A percentile compares a stretch with the other conserved stretches of the same genome.
These are phyloP conservation scores for Plutella xylostella DNA, from an alignment of 2,888 invertebrate species.

Conservation along the genomic window DNA sequence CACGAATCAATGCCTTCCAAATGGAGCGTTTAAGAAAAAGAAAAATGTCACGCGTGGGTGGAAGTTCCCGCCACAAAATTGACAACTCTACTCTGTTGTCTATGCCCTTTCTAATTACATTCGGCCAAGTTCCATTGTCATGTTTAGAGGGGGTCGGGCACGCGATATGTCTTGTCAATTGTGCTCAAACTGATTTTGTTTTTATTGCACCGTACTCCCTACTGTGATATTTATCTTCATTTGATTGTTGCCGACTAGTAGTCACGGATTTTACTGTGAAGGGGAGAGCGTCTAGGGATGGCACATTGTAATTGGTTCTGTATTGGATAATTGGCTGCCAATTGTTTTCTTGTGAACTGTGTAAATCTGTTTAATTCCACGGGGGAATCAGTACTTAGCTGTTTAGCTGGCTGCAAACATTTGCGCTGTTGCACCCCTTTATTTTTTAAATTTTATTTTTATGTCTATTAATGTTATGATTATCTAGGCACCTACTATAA, in stretches of 20 bases:
- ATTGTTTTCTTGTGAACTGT: constrained; percentile 34
- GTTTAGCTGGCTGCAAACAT: too few species aligned
- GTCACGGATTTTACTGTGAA: constrained; percentile 59
- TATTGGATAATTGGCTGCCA: constrained; percentile 57
- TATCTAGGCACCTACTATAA: too few species aligned
- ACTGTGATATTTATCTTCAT: constrained; percentile 64
- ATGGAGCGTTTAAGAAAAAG: constrained; percentile 31
- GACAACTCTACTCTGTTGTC: constrained; percentile 27
- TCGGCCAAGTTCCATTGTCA: too few species aligned
- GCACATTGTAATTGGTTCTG: constrained; percentile 51
- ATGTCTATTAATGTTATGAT: too few species aligned
- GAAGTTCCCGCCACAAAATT: constrained; percentile 36
- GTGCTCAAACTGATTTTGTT: constrained; percentile 61
- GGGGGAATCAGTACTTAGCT: too few species aligned
- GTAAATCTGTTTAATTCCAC: too few species aligned
- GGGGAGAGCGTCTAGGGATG: constrained; percentile 43
- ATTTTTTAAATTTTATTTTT: too few species aligned
- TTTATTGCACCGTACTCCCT: constrained; percentile 55
- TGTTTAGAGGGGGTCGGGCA: constrained; percentile 25
- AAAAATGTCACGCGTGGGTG: constrained; percentile 44
- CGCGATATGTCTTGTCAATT: constrained; percentile 57
- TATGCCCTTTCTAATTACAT: constrained; percentile 24
- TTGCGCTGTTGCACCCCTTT: too few species aligned
- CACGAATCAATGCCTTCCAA: constrained; percentile 20
- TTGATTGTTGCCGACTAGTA: constrained; percentile 46